Evolutionary conservation across 2,113 vertebrate genomes (phyloP).

Genomic region (Puma concolor): DNA sequence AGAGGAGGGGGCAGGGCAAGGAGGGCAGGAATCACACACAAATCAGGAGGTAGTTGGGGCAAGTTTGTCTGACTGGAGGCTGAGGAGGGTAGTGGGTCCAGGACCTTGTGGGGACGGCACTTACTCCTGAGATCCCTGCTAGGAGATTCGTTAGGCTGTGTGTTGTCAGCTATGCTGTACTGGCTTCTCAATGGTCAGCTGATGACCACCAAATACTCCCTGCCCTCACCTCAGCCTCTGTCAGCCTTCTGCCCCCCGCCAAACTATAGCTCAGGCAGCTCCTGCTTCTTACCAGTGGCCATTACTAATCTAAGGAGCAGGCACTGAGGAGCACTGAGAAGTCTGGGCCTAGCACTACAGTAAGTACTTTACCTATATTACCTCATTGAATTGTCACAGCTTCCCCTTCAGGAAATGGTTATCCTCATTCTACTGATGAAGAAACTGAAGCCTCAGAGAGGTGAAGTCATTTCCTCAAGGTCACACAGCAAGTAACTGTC

Average conservation of each 20-base stretch:
- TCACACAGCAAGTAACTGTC: not conserved
- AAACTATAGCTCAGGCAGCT: not conserved
- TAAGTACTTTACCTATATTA: not conserved
- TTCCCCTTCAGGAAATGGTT: not conserved
- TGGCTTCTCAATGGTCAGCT: not conserved
- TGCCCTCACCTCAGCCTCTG: no score
- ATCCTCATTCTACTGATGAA: not conserved
- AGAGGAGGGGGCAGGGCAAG: not conserved
- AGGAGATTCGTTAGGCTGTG: rapidly evolving
- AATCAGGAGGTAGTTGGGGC: not conserved
- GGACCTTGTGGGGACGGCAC: no score
- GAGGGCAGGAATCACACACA: no score
- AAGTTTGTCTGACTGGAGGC: not conserved
- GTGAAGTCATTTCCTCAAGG: not conserved
- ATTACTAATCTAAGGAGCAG: no score
- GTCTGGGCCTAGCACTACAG: not conserved
- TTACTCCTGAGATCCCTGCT: no score
- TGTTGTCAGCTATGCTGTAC: rapidly evolving
- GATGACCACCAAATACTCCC: not conserved
- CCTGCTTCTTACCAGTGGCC: not conserved
- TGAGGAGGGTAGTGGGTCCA: not conserved
- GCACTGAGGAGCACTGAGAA: no score
- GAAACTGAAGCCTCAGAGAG: not conserved
- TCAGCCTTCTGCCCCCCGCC: not conserved
- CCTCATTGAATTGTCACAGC: not conserved